A percentile compares a stretch with the other conserved stretches of the same genome.
Conservation (phyloP, 1,140 invertebrate genomes). For the Myzus persicae region DNA sequence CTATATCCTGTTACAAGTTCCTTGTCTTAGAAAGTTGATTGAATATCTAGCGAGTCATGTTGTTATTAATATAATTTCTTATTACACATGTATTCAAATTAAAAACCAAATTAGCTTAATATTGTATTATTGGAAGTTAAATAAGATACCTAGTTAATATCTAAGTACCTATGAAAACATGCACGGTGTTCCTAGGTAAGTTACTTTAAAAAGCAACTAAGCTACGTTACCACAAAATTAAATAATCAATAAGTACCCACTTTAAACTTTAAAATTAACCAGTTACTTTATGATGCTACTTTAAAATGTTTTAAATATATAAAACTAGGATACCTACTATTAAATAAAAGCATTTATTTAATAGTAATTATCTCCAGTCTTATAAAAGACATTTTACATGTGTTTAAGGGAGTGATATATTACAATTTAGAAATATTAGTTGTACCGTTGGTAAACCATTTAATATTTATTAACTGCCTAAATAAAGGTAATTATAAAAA, state of each 20-base stretch:
- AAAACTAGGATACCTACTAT: no score
- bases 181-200: not conserved
- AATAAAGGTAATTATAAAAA: no score
- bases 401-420: not conserved
- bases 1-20: not conserved
- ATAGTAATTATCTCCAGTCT: not conserved
- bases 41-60: not conserved
- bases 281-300: no score
- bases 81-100: not conserved
- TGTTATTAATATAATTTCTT: not conserved
- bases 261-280: no score
- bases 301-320: no score
- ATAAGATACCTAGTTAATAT: not conserved
- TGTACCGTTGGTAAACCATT: not conserved
- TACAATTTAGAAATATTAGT: not conserved
- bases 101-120: not conserved
- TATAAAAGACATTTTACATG: not conserved
- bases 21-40: not conserved
- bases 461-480: no score
- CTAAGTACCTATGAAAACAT: not conserved
- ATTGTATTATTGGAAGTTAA: not conserved
- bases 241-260: no score
- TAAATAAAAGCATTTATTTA: no score
- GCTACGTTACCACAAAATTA: no score
- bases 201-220: not conserved